Evolutionary conservation across 92 coral and sea anemone genomes (phyloP).

Genomic region (Zoanthus gigantus): DNA sequence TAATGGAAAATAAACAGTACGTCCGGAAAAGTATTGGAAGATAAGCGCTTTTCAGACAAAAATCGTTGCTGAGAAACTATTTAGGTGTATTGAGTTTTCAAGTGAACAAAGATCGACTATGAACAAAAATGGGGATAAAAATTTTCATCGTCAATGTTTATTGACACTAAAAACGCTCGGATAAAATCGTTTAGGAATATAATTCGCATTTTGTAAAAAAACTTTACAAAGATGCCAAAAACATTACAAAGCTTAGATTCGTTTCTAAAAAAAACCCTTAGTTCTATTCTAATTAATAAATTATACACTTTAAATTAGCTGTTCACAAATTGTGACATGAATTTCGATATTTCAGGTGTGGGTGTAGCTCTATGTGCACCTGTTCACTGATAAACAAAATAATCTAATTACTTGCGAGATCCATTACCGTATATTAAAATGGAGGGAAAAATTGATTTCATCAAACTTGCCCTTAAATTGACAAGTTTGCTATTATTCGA

Average conservation of each 20-base stretch:
- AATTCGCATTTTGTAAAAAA: conserved; percentile 38
- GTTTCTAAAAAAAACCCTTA: conserved; percentile 34
- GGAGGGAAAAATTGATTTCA: conserved; percentile 36
- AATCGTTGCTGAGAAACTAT: background rate
- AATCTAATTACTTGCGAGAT: conserved; percentile 73
- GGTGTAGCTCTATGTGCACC: conserved; percentile 67
- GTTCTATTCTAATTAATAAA: conserved; percentile 78
- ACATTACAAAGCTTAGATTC: conserved; percentile 2
- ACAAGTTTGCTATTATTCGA: conserved; percentile 18
- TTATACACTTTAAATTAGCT: conserved; percentile 85
- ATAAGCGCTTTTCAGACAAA: conserved; percentile 48
- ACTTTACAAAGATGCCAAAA: too few relatives aligned
- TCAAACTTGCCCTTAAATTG: conserved; percentile 57
- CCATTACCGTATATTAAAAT: conserved; percentile 66
- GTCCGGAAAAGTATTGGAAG: conserved; percentile 68
- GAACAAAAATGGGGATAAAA: conserved; percentile 27
- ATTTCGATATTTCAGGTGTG: conserved; percentile 71
- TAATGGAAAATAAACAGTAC: conserved; percentile 71
- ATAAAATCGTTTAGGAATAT: conserved; percentile 14
- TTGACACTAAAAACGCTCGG: conserved; percentile 43
- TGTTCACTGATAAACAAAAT: conserved; percentile 81
- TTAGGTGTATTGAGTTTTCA: background rate
- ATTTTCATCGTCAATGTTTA: conserved; percentile 22
- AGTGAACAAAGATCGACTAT: conserved; percentile 49
- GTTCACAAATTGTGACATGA: conserved; percentile 66